Base-by-base conservation (phyloP, 2,888 invertebrate genomes). In the Melinaea marsaeus region DNA sequence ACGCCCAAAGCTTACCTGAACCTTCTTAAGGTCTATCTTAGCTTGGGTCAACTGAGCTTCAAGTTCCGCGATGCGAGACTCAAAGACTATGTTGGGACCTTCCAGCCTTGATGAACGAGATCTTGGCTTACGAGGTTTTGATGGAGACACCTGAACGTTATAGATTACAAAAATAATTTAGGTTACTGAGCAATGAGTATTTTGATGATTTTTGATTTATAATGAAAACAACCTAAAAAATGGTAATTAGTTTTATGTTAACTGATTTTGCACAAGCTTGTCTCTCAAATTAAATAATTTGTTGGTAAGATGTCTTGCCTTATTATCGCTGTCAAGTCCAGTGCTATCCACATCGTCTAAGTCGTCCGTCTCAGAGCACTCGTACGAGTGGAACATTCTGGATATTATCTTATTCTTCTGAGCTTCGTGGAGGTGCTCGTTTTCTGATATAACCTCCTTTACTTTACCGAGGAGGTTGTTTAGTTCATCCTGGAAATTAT, bases 391-490 rank as follows among this genome's bases (percentile, higher is more conserved):
- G 70, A 94, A 92, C 77, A 94, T 93, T 3, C 93, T 80, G 0
- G 91, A 90, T 34, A 94, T 92, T 55, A 95, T 78, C 72, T 94
- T 94, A 64, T 92, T 92, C 79, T 95, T 95, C 75, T 95, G 95
- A 60, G 94, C 94, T 71, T 95, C 95, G 70, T 96, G 95, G 0
- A 96, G 85, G 60, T 94, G 92, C 74, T 96, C 96, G 74, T 96
- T 97, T 85, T 97, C 96, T 7, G 94, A 94, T 69, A 96, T 95
- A 13, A 96, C 95, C 81, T 96, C 96, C 79, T 95, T 95, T 4
- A 97, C 96, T 90, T 96, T 96, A 0, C 94, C 94, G 13, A 96
- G 86, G 13, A 96, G 90, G 74, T 94, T 94, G 70, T 94, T 93
- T 6, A 97, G 83, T 80, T 96, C 96, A 59, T 94, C 95, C 93